Base-by-base conservation (phyloP, 2,113 vertebrate genomes). In the Aphyosemion australe region DNA sequence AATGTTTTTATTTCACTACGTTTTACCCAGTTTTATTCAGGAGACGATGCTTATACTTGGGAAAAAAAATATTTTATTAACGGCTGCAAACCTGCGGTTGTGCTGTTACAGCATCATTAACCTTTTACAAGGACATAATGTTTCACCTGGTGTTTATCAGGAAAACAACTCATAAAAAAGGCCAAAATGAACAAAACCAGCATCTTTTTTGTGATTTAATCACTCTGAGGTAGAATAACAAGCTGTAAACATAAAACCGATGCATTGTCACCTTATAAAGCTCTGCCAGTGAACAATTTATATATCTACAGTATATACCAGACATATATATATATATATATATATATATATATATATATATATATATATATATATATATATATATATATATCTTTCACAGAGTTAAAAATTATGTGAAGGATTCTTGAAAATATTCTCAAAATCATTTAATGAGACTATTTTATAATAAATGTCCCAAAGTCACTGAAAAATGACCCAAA, bases 211-310 rank as follows among this genome's bases (percentile, higher is more conserved):
- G 1, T 49, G 43, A 65, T 47, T 47, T 76, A 19, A 55, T 31
- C 26, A 21, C 19, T 32, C 4, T 62, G 49, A 53, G 48, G 51
- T 55, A 20, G 12, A n/a, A 19, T 48, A 68, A 48, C 14, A 15
- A 47, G 21, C 52, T 21, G 1, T 57, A 51, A 65, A 45, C 20
- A 53, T 46, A 50, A 56, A 39, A 32, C 21, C 46, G 47, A 51
- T 52, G 54, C 57, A 65, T 83, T 70, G 76, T 61, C 82, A 84
- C 70, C 52, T 74, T 37, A 66, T 76, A 77, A 84, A 72, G 34
- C 2, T 46, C 6, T n/a, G 45, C 16, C 8, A 15, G 8, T 42
- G 11, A 37, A 32, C 20, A 59, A 52, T 32, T 59, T 18, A 5
- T 26, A 26, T 26, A 26, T 5, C 26, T 26, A n/a, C n/a, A n/a